These are phyloP conservation scores for Siniperca obscura DNA, from an alignment of 2,797 vertebrate species.

Conservation along the genomic window DNA sequence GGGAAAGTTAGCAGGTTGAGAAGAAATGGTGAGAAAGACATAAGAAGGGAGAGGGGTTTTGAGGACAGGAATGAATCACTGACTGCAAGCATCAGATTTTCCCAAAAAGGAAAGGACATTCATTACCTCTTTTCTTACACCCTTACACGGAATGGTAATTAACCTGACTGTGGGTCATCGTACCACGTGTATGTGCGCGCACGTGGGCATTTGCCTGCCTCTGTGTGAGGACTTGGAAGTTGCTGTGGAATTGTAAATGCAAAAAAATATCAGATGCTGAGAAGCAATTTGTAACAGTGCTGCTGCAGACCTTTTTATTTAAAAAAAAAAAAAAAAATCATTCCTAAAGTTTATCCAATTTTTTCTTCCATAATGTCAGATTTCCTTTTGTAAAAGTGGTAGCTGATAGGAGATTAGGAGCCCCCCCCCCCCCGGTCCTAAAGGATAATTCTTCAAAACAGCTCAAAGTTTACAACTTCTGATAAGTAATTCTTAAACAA, in stretches of 20 bases:
- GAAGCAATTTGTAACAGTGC: slow-evolving; percentile 62
- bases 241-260: slow-evolving; percentile 10
- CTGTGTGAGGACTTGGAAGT: neutral
- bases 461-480: slow-evolving; percentile 58
- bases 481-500: slow-evolving; percentile 69
- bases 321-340: neutral
- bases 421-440: neutral
- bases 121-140: slow-evolving; percentile 65
- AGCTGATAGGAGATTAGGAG: slow-evolving; percentile 14
- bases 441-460: slow-evolving; percentile 41
- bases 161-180: slow-evolving; percentile 72
- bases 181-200: slow-evolving; percentile 2
- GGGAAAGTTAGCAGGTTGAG: slow-evolving; percentile 64
- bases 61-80: slow-evolving; percentile 72
- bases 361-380: slow-evolving; percentile 28
- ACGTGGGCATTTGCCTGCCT: neutral
- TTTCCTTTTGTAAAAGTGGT: slow-evolving; percentile 32
- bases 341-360: slow-evolving; percentile 22
- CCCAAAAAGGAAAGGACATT: slow-evolving; percentile 71
- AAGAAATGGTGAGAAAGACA: slow-evolving; percentile 60
- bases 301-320: slow-evolving; percentile 17
- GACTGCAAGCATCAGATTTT: slow-evolving; percentile 63
- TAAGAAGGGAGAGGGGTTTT: slow-evolving; percentile 36
- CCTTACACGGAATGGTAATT: slow-evolving; percentile 75
- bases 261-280: slow-evolving; percentile 53